Base-by-base conservation (phyloP, 1,140 invertebrate species). In the Pseudomyrmex gracilis region DNA sequence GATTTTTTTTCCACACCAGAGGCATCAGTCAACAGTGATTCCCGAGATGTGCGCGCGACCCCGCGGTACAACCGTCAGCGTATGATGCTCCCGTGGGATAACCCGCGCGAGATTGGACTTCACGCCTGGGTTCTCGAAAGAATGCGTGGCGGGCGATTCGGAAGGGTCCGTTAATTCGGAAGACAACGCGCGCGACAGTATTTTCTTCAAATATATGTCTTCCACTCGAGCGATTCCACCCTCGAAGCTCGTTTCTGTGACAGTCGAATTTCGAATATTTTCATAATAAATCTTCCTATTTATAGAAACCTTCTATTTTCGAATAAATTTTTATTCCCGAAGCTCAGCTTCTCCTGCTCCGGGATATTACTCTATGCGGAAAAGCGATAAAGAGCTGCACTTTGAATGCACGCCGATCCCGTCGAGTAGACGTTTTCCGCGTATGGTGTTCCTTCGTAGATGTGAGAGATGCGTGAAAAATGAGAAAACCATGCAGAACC, bases 21-120 rank as follows among this genome's bases (percentile, higher is more conserved):
- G 70, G 49, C 78, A 82, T 82, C 70, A 73, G 70, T 82, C 78
- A 82, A 74, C 70, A 74, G 60, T 53, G 68, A 82, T 82, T 82
- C 61, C 58, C 78, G 43, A 74, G 78, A 12, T 61, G 24, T 63
- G 45, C 5, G 34, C 34, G 34, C 43, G 78, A 63, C 68, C 24
- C 57, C 58, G 47, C 58, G 47, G 57, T 82, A 73, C 7, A 73
- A 45, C 45, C 47, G 15, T 22, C 63, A 22, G 45, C 34, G 10
- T 47, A 12, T 13, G 24, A 64, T 76, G 49, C 17, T 67, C 85
- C 71, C 78, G 8, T 20, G 71, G 71, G 85, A 83, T 55, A 80
- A 57, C 55, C 34, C 77, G 51, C 47, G 9, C 71, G 58, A 66
- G 74, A 87, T 87, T 87, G 85, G 71, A 61, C 85, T 76, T 76